phyloP scores from a whole-genome alignment of 1,140 invertebrate genomes.

The Acromyrmex heyeri region DNA sequence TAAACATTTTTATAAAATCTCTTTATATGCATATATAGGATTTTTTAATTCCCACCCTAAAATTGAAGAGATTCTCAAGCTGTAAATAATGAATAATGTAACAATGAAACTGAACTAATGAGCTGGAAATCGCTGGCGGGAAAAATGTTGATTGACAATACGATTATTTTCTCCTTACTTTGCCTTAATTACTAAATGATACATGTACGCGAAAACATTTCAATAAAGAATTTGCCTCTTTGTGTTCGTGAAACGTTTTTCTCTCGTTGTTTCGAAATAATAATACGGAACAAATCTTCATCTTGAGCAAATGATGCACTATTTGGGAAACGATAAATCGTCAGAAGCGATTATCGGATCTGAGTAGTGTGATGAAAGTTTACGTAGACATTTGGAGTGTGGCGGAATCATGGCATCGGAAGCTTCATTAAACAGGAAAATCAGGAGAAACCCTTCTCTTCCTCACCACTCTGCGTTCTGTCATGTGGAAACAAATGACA shows the following conservation, averaged over 20 bases:
- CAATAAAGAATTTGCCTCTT: conserved; percentile 13
- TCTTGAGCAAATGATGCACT: not conserved
- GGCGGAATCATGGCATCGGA: not conserved
- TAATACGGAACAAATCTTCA: not conserved
- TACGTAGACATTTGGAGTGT: not conserved
- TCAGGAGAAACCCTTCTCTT: not conserved
- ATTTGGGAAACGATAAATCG: not conserved
- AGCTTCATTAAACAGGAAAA: conserved; percentile 27
- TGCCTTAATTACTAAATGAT: conserved; percentile 1
- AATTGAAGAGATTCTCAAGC: conserved; percentile 8
- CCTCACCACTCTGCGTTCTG: not conserved
- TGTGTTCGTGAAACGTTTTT: not conserved
- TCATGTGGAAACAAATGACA: not conserved
- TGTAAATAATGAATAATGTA: conserved; percentile 30
- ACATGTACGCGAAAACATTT: conserved; percentile 8
- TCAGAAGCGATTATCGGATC: conserved; percentile 2
- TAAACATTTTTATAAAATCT: conserved; percentile 8
- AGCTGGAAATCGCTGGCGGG: not conserved
- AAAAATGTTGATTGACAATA: conserved; percentile 17
- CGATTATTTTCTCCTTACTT: not conserved
- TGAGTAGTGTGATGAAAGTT: not conserved
- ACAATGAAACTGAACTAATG: conserved; percentile 18
- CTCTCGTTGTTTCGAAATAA: not conserved
- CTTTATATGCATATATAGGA: not conserved
- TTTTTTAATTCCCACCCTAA: conserved; percentile 45